A percentile compares a stretch with the other conserved stretches of the same genome.
phyloP scores from a whole-genome alignment of 2,113 vertebrate species.

The Proterorhinus semilunaris region DNA sequence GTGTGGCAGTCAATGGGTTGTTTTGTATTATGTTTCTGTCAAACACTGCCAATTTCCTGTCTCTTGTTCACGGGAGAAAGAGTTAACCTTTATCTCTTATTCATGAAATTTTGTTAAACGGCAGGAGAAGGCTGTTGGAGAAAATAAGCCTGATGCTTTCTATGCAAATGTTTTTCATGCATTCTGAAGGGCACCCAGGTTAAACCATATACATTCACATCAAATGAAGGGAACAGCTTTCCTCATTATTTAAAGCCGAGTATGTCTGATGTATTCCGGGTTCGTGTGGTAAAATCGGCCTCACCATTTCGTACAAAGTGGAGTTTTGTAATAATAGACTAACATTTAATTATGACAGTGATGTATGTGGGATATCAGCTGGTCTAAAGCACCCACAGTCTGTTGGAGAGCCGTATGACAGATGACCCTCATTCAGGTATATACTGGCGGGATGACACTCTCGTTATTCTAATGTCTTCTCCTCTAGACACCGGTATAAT shows the following conservation, averaged over 20 bases:
- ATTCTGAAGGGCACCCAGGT: conserved; percentile 4
- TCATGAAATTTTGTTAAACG: conserved; percentile 1
- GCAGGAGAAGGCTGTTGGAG: background rate
- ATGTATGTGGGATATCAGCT: background rate
- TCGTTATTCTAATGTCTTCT: conserved; percentile 44
- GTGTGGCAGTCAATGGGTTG: conserved; percentile 39
- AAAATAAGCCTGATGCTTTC: conserved; percentile 1
- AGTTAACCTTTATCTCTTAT: conserved; percentile 11
- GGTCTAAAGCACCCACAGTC: background rate
- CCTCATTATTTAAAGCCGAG: background rate
- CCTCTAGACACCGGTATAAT: conserved; percentile 16
- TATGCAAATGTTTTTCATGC: background rate
- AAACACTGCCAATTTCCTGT: conserved; percentile 43
- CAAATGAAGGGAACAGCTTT: background rate
- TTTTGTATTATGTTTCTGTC: conserved; percentile 25
- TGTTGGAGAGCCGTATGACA: conserved; percentile 30
- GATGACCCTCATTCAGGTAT: conserved; percentile 35
- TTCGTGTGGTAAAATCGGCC: background rate
- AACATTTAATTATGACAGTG: conserved; percentile 1
- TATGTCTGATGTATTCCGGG: conserved; percentile 8
- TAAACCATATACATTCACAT: conserved; percentile 2
- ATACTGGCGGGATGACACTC: conserved; percentile 27
- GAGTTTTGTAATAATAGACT: background rate
- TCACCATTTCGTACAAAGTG: conserved; percentile 1
- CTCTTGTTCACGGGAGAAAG: conserved; percentile 17